phyloP scores from a whole-genome alignment of 2,113 vertebrate genomes.

The Tychaedon coryphoeus region DNA sequence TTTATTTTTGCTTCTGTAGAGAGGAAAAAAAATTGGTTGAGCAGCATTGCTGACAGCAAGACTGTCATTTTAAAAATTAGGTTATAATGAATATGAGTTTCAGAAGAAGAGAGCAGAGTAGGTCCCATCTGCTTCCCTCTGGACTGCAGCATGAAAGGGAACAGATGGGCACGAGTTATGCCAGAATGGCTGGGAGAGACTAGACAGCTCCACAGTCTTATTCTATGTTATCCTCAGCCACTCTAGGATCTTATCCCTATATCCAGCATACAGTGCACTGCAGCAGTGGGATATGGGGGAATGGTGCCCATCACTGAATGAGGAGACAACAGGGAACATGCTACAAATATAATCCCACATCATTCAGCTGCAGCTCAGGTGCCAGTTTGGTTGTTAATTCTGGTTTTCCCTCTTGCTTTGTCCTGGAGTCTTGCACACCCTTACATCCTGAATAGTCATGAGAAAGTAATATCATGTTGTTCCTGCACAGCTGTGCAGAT shows the following conservation, averaged over 20 bases:
- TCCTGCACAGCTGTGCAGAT: not conserved
- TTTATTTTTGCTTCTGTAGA: constrained; percentile 18
- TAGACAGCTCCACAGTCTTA: not conserved
- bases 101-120: constrained; percentile 30
- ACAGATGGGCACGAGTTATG: constrained; percentile 54
- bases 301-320: not conserved
- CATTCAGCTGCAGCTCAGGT: not conserved
- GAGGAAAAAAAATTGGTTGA: not conserved
- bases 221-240: not conserved
- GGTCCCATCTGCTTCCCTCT: constrained; percentile 59
- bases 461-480: not conserved
- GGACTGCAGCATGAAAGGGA: constrained; percentile 37
- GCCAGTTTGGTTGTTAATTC: not conserved
- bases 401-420: not conserved
- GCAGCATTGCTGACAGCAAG: constrained; percentile 25
- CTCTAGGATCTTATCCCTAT: not conserved
- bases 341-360: not conserved
- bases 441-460: not conserved
- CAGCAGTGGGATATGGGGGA: not conserved
- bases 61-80: constrained; percentile 54
- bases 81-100: constrained; percentile 59
- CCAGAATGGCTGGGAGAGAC: constrained; percentile 12
- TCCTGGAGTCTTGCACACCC: not conserved
- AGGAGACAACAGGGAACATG: not conserved
- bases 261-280: not conserved